Percentiles rank a stretch among this genome's conserved stretches.
Conservation (phyloP, 2,113 vertebrate species). For the Amphiprion ocellaris region DNA sequence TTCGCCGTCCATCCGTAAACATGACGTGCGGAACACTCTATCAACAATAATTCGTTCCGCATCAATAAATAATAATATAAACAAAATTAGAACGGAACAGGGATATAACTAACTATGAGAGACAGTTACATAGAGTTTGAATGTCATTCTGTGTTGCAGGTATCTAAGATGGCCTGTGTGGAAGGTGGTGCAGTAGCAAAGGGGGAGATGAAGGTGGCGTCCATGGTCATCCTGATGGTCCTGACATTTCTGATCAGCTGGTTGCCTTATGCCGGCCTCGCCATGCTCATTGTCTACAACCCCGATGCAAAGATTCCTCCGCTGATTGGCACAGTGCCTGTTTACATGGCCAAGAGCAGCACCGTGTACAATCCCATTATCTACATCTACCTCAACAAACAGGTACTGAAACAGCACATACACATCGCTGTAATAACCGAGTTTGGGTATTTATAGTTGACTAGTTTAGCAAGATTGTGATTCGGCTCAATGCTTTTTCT, state of each 20-base stretch:
- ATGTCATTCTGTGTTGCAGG: slow-evolving; percentile 49
- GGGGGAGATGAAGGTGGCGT: slow-evolving; percentile 66
- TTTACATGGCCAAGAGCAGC: slow-evolving; percentile 83
- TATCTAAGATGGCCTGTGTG: slow-evolving; percentile 71
- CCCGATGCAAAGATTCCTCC: slow-evolving; percentile 71
- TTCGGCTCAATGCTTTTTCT: not conserved
- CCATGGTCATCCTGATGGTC: slow-evolving; percentile 79
- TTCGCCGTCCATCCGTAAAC: no score
- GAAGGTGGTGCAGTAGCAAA: slow-evolving; percentile 77
- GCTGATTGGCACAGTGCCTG: slow-evolving; percentile 71
- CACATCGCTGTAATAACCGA: not conserved
- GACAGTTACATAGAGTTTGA: no score
- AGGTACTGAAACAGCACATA: slow-evolving; percentile 51
- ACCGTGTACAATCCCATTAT: slow-evolving; percentile 80
- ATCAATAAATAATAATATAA: no score
- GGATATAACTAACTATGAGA: no score
- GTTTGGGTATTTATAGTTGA: no score
- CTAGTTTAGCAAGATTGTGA: not conserved
- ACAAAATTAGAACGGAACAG: no score
- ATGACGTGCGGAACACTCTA: no score
- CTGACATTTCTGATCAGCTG: slow-evolving; percentile 80
- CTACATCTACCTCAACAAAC: slow-evolving; percentile 83
- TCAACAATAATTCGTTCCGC: no score
- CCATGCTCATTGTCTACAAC: slow-evolving; percentile 66
- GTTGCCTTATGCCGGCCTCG: slow-evolving; percentile 78